Evolutionary conservation across 2,797 vertebrate species (phyloP).

Genomic region (Arrhamphus sclerolepis): DNA sequence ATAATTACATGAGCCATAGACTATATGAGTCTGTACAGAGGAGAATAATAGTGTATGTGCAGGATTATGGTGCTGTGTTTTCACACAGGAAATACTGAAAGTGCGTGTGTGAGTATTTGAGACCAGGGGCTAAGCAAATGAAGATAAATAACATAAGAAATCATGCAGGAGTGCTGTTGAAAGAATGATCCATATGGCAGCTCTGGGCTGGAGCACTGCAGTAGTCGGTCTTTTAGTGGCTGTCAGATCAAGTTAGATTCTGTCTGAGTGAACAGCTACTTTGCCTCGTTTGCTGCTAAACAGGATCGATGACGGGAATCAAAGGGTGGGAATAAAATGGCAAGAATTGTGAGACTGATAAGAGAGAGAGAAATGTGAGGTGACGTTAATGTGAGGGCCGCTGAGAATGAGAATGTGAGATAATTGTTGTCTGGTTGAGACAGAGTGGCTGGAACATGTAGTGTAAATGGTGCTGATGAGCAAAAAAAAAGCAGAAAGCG

Average conservation of each 20-base stretch:
- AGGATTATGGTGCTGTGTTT: conserved; percentile 3
- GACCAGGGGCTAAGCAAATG: conserved; percentile 11
- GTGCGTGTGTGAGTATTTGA: conserved; percentile 3
- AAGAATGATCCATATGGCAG: conserved; percentile 48
- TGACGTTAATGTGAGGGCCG: conserved; percentile 13
- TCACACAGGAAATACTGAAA: neutral
- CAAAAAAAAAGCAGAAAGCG: conserved; percentile 4
- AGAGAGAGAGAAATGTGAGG: neutral
- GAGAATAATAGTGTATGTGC: conserved; percentile 11
- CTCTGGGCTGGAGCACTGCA: conserved; percentile 23
- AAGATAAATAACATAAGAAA: conserved; percentile 37
- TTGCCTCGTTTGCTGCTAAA: conserved; percentile 61
- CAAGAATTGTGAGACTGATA: conserved; percentile 1
- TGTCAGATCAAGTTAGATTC: conserved; percentile 63
- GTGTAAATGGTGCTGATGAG: neutral
- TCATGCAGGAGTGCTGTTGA: conserved; percentile 4
- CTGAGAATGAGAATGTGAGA: conserved; percentile 21
- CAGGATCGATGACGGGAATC: conserved; percentile 61
- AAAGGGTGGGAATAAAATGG: conserved; percentile 28
- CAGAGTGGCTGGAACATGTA: neutral
- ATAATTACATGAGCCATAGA: neutral
- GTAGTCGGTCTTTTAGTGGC: conserved; percentile 56
- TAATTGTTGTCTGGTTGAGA: conserved; percentile 16
- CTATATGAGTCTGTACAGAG: conserved; percentile 3
- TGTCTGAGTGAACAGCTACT: conserved; percentile 41